phyloP scores from a whole-genome alignment of 2,113 vertebrate species.

The Neomonachus schauinslandi region DNA sequence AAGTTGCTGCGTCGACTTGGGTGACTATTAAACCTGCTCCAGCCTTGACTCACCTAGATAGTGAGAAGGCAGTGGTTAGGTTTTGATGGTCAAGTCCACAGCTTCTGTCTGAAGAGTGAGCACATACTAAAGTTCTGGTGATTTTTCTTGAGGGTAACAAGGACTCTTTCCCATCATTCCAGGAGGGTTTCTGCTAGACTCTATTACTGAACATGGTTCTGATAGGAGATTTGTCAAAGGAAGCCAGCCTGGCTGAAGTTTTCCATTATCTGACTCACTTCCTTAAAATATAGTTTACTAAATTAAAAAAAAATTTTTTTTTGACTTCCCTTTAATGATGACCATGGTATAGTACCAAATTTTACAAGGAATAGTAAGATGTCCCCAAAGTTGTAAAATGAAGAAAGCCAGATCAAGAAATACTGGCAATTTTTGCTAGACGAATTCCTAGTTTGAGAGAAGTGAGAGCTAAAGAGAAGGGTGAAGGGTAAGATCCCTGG shows the following conservation, averaged over 20 bases:
- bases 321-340: background rate
- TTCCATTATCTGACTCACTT: background rate
- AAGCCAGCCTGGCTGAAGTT: background rate
- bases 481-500: background rate
- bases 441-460: background rate
- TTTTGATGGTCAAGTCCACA: background rate
- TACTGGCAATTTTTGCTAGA: background rate
- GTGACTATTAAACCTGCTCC: background rate
- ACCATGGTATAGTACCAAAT: background rate
- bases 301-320: background rate
- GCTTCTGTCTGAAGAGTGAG: background rate
- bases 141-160: slow-evolving; percentile 4
- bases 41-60: background rate
- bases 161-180: background rate
- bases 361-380: background rate
- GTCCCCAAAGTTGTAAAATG: background rate
- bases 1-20: background rate
- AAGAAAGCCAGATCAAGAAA: background rate
- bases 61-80: background rate
- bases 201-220: background rate
- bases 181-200: background rate
- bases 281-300: slow-evolving; percentile 6
- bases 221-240: slow-evolving; percentile 9
- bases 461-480: background rate
- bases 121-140: background rate